Evolutionary conservation across 2,797 vertebrate genomes (phyloP).

Genomic region (Enteromius mattozi): DNA sequence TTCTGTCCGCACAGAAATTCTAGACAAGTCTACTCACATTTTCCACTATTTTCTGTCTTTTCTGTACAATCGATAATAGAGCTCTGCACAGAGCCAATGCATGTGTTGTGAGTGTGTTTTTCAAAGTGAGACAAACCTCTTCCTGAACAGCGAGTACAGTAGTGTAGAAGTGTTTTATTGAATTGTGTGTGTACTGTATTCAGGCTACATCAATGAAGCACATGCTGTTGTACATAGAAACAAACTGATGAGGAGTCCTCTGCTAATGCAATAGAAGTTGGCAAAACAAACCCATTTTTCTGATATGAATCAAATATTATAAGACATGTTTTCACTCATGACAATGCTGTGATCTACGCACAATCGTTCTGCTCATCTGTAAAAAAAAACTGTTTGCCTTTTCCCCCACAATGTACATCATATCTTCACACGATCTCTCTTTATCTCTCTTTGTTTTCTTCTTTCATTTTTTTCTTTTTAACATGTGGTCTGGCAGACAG

Average conservation of each 20-base stretch:
- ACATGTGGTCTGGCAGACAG: constrained; percentile 1
- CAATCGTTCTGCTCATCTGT: not conserved
- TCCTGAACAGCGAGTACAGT: not conserved
- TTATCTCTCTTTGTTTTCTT: not conserved
- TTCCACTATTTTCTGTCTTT: not conserved
- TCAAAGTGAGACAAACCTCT: not conserved
- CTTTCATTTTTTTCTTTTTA: not conserved
- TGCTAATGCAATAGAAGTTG: not conserved
- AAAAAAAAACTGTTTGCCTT: not conserved
- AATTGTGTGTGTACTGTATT: not conserved
- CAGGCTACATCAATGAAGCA: not conserved
- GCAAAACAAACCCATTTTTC: not conserved
- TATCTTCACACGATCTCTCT: constrained; percentile 31
- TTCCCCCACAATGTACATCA: not conserved
- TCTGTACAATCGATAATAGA: not conserved
- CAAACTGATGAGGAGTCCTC: no score
- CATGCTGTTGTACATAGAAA: not conserved
- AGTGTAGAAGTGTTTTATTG: not conserved
- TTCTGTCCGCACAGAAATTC: not conserved
- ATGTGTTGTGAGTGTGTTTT: not conserved
- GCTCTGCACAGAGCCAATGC: not conserved
- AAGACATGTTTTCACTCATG: not conserved
- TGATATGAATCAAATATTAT: not conserved
- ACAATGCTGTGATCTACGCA: not conserved
- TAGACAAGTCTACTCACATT: not conserved